These are phyloP conservation scores for Dynastes maya DNA, from an alignment of 2,888 invertebrate species.

Conservation along the genomic window DNA sequence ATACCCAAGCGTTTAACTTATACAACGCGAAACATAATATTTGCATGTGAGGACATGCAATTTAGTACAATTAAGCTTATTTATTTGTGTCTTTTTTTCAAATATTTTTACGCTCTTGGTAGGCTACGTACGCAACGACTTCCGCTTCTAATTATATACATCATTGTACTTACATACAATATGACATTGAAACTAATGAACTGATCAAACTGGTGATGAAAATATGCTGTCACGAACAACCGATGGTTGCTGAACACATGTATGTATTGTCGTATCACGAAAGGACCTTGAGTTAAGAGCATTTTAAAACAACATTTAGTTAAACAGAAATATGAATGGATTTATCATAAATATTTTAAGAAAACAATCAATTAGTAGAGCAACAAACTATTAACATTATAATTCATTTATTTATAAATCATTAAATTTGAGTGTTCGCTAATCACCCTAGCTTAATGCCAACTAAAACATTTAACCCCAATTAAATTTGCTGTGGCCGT, in stretches of 20 bases:
- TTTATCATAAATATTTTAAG: too few relatives aligned
- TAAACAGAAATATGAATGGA: too few relatives aligned
- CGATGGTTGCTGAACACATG: conserved; percentile 28
- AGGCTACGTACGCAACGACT: neutral
- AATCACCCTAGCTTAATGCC: too few relatives aligned
- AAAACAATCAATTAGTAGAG: too few relatives aligned
- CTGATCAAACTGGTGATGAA: conserved; percentile 37
- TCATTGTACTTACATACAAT: conserved; percentile 5
- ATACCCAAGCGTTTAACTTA: neutral
- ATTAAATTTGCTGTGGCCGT: too few relatives aligned
- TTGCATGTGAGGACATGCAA: conserved; percentile 48
- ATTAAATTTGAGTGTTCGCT: too few relatives aligned
- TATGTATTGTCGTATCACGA: neutral
- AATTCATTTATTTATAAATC: too few relatives aligned
- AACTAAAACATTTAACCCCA: too few relatives aligned
- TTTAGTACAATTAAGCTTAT: conserved; percentile 51
- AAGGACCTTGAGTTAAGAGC: conserved; percentile 30
- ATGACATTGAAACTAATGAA: conserved; percentile 45
- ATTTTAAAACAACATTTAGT: neutral
- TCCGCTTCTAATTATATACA: conserved; percentile 40
- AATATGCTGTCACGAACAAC: conserved; percentile 20
- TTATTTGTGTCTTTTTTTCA: conserved; percentile 21
- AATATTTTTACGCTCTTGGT: neutral
- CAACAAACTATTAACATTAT: too few relatives aligned
- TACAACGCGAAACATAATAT: conserved; percentile 33